Evolutionary conservation across 1,140 invertebrate species (phyloP).

Genomic region (Zophobas atratus): DNA sequence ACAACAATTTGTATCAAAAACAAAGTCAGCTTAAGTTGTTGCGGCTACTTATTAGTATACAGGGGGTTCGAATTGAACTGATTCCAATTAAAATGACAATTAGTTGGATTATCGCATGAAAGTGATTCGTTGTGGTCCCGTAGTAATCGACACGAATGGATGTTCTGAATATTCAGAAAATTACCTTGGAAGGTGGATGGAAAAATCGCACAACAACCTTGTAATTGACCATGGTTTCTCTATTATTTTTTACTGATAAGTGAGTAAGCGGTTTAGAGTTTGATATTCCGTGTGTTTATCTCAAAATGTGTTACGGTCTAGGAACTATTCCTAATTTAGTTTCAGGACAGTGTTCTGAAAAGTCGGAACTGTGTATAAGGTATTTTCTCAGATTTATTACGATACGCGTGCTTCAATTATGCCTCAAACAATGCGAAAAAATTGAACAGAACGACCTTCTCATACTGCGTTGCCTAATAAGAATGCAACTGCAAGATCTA

Average conservation of each 20-base stretch:
- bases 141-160: slow-evolving; percentile 15
- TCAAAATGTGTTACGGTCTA: background rate
- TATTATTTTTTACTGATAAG: slow-evolving; percentile 43
- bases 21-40: background rate
- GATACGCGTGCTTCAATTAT: slow-evolving; percentile 22
- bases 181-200: slow-evolving; percentile 6
- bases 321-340: background rate
- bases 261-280: slow-evolving; percentile 21
- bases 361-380: background rate
- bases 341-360: background rate
- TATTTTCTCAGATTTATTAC: slow-evolving; percentile 10
- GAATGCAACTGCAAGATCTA: slow-evolving; percentile 49
- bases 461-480: slow-evolving; percentile 39
- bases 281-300: background rate
- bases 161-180: slow-evolving; percentile 36
- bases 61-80: background rate
- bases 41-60: too few species aligned
- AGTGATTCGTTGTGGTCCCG: slow-evolving; percentile 35
- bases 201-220: slow-evolving; percentile 34
- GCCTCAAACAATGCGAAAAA: slow-evolving; percentile 21
- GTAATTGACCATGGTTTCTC: slow-evolving; percentile 42
- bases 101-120: slow-evolving; percentile 25
- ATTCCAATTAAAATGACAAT: slow-evolving; percentile 10
- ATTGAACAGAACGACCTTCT: slow-evolving; percentile 45
- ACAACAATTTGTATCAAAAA: slow-evolving; percentile 7